Conservation (phyloP, 2,113 vertebrate species). For the Leuciscus idus region DNA sequence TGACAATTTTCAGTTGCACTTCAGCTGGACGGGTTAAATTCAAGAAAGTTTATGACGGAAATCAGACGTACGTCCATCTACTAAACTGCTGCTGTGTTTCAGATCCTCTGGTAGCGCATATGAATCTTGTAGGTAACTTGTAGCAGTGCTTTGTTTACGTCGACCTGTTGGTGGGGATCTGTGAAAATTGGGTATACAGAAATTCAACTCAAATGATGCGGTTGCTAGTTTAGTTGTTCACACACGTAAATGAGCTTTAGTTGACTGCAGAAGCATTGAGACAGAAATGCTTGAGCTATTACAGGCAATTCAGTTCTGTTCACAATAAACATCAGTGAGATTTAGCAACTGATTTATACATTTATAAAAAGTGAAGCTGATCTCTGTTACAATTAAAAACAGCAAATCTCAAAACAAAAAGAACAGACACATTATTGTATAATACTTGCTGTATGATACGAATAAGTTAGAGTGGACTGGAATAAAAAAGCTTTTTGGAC, state of each 20-base stretch:
- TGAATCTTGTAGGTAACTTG: constrained; percentile 58
- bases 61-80: constrained; percentile 67
- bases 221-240: not conserved
- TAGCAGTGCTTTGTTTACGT: constrained; percentile 70
- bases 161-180: constrained; percentile 46
- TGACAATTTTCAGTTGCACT: not conserved
- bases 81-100: constrained; percentile 48
- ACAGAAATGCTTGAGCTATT: not conserved
- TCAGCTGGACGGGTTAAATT: not conserved
- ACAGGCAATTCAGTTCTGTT: not conserved
- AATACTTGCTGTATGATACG: too few species aligned
- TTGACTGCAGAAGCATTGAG: not conserved
- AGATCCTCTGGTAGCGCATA: constrained; percentile 62
- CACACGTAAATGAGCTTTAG: not conserved
- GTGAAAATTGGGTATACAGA: not conserved
- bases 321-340: not conserved
- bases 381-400: not conserved
- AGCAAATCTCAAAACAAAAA: not conserved
- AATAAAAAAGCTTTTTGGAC: not conserved
- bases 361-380: not conserved
- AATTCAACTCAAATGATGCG: not conserved
- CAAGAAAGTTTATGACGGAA: not conserved
- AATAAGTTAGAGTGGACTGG: too few species aligned
- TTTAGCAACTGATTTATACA: not conserved
- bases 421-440: not conserved